Percentiles rank a stretch among this genome's conserved stretches.
Conservation (phyloP, 2,888 invertebrate species). For the Dendrolimus pini region DNA sequence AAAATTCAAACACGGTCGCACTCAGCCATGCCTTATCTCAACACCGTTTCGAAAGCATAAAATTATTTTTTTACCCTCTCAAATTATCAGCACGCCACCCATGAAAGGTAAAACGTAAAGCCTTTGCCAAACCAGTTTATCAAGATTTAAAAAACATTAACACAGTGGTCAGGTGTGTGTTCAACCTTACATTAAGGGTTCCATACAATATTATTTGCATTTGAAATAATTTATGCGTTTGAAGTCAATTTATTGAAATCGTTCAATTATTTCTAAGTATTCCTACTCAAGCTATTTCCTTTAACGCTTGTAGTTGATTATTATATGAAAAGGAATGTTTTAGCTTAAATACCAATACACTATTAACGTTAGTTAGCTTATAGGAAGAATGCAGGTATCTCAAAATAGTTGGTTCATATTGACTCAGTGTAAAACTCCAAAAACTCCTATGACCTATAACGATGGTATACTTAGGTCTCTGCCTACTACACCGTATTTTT, state of each 20-base stretch:
- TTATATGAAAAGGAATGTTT: too few species aligned
- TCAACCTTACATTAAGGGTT: neutral
- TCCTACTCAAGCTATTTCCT: neutral
- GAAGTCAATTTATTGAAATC: neutral
- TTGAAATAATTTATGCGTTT: neutral
- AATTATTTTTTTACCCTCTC: constrained; percentile 1
- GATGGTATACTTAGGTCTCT: too few species aligned
- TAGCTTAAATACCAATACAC: too few species aligned
- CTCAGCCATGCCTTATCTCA: constrained; percentile 1
- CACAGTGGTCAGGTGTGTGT: neutral
- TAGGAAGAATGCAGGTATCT: too few species aligned
- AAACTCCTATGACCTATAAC: too few species aligned
- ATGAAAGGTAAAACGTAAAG: neutral
- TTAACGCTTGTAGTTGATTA: neutral
- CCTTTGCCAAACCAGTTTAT: constrained; percentile 2
- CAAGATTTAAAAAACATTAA: neutral
- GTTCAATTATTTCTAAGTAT: neutral
- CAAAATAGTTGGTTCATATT: too few species aligned
- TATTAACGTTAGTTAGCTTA: too few species aligned
- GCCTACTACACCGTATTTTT: too few species aligned
- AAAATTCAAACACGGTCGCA: neutral
- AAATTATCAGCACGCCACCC: constrained; percentile 2
- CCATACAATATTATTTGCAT: neutral
- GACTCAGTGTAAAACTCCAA: too few species aligned
- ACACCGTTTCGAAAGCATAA: constrained; percentile 3